Evolutionary conservation across 2,888 invertebrate species (phyloP), one percentile per base, ranked within the genome.

Genomic region (Noctuana brunneofusca): DNA sequence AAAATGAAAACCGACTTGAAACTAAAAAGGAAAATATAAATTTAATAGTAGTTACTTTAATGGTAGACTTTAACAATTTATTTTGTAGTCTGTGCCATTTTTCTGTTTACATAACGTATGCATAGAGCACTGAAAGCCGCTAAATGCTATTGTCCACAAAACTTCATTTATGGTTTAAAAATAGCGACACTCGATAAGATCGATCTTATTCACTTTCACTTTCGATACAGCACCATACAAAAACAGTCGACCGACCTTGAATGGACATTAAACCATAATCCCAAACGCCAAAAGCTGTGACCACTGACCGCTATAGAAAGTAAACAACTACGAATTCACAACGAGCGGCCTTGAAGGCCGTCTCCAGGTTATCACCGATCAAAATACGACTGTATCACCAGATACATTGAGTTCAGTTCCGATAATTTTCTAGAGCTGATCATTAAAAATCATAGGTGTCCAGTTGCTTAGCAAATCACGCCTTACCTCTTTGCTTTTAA

Each of bases 281-380:
- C 63, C 41, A 66, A 68, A 65, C 64, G 59, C 64, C 68, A 69
- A 75, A 75, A 75, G 68, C 72, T 75, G 72, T 86, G 84, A 85
- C 83, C 86, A 78, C 81, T 86, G 86, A 87, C 87, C 87, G 84
- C 81, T 81, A 83, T 87, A 86, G 89, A 89, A 89, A 89, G 89
- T 84, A 84, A 87, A 87, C 82, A 86, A 77, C 74, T 71, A 75
- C 72, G 76, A 75, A 77, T 75, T 76, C 64, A 67, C 76, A 76
- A 81, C 81, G 78, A 76, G 79, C 82, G 87, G 84, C 87, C 88
- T 87, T 89, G 84, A 76, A 84, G 86, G 86, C 83, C 87, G 78
- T 79, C 72, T 69, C 66, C 55, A 30, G 57, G 35, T 52, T 32
- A 57, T 65, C 64, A 50, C 50, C 65, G 22, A 57, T 57, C 56